phyloP scores from a whole-genome alignment of 2,797 vertebrate genomes.

The Crypturellus tataupa region DNA sequence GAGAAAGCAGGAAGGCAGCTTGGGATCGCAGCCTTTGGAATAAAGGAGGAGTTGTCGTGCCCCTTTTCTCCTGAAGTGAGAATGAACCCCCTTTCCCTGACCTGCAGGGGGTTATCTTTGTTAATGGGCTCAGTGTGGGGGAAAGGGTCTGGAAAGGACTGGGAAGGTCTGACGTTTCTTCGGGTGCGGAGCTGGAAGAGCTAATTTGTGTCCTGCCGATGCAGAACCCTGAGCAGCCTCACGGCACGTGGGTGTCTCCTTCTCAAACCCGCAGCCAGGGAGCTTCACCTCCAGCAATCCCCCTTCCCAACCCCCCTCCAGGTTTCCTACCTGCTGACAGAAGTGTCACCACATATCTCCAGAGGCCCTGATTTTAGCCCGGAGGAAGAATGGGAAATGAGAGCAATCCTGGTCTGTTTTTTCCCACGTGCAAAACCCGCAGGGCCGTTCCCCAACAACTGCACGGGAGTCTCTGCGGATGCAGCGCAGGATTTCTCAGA shows the following conservation, averaged over 20 bases:
- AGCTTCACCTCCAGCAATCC: background rate
- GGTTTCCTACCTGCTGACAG: background rate
- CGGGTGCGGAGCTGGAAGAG: background rate
- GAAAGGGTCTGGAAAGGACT: background rate
- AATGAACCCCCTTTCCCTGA: rapidly evolving
- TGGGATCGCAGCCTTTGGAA: background rate
- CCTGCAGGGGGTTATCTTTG: background rate
- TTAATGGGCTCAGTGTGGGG: background rate
- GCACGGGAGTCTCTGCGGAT: background rate
- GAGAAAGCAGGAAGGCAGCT: rapidly evolving
- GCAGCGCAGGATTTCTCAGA: background rate
- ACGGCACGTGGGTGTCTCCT: background rate
- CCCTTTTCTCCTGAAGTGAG: background rate
- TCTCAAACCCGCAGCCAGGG: background rate
- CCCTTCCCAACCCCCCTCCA: background rate
- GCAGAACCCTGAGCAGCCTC: background rate
- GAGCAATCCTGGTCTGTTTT: background rate
- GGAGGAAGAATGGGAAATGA: background rate
- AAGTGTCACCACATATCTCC: no score
- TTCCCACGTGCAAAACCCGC: background rate
- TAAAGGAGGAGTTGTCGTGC: background rate
- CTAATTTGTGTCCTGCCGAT: background rate
- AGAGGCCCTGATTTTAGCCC: background rate
- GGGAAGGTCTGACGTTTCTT: background rate
- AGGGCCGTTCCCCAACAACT: background rate